Evolutionary conservation across 2,888 invertebrate species (phyloP).

Genomic region (Sclerodermus sp.): DNA sequence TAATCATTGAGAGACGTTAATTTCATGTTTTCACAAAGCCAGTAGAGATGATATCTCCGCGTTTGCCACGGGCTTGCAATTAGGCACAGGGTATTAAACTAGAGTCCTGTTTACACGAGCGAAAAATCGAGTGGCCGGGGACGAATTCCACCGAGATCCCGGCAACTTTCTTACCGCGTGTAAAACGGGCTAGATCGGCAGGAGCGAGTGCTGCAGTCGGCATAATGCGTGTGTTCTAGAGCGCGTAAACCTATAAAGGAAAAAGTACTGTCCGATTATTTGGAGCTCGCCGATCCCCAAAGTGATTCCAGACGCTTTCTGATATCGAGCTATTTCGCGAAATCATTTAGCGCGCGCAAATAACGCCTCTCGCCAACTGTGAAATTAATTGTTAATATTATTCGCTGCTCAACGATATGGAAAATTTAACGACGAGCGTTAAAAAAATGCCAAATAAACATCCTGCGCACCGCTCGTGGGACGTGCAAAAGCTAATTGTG

Average conservation of each 20-base stretch:
- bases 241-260: slow-evolving; percentile 44
- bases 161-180: slow-evolving; percentile 14
- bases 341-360: no score
- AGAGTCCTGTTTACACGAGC: slow-evolving; percentile 8
- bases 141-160: background rate
- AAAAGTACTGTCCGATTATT: slow-evolving; percentile 44
- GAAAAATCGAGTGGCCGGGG: background rate
- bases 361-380: no score
- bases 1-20: slow-evolving; percentile 28
- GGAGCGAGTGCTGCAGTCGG: slow-evolving; percentile 39
- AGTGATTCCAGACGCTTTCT: background rate
- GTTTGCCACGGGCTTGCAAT: slow-evolving; percentile 20
- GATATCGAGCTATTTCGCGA: no score
- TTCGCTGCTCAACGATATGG: no score
- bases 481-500: no score
- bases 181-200: slow-evolving; percentile 21
- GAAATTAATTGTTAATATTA: no score
- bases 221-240: slow-evolving; percentile 56
- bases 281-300: background rate
- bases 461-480: no score
- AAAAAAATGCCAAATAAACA: no score
- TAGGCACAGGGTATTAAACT: slow-evolving; percentile 29
- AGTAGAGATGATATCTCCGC: slow-evolving; percentile 26
- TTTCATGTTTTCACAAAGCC: slow-evolving; percentile 36
- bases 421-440: no score